These are phyloP conservation scores for Leptinotarsa peninsularis DNA, from an alignment of 2,888 invertebrate species.

Conservation along the genomic window DNA sequence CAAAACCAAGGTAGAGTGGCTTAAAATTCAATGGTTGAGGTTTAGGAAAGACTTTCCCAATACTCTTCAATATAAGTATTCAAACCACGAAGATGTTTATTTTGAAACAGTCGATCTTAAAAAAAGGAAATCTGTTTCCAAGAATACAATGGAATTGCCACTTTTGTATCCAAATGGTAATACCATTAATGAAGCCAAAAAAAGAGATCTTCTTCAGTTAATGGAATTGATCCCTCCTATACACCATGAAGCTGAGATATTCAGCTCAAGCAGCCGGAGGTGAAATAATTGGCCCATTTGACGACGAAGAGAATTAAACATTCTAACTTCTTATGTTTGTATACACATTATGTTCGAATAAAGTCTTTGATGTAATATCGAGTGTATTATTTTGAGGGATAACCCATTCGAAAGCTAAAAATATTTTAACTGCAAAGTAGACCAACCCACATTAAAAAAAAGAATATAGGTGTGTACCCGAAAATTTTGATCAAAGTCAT, in stretches of 20 bases:
- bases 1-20: constrained; percentile 28
- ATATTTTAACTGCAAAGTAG: too few species aligned
- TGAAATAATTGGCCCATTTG: neutral
- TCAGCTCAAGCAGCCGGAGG: constrained; percentile 16
- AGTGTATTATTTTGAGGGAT: too few species aligned
- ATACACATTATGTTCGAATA: neutral
- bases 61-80: constrained; percentile 37
- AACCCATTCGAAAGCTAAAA: too few species aligned
- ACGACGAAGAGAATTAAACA: neutral
- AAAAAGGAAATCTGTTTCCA: constrained; percentile 35
- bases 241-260: constrained; percentile 29
- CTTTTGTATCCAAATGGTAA: constrained; percentile 38
- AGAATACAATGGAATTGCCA: constrained; percentile 31
- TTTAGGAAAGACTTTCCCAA: constrained; percentile 22
- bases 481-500: too few species aligned
- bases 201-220: constrained; percentile 18
- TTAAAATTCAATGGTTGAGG: constrained; percentile 29
- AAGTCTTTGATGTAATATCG: neutral
- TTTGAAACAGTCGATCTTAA: constrained; percentile 41
- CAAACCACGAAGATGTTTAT: constrained; percentile 39
- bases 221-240: constrained; percentile 36
- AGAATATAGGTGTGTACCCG: too few species aligned
- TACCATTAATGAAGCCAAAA: constrained; percentile 38
- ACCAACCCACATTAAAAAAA: too few species aligned
- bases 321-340: constrained; percentile 1